Base-by-base conservation (phyloP, 1,140 invertebrate species). In the Tetragonula clypearis region DNA sequence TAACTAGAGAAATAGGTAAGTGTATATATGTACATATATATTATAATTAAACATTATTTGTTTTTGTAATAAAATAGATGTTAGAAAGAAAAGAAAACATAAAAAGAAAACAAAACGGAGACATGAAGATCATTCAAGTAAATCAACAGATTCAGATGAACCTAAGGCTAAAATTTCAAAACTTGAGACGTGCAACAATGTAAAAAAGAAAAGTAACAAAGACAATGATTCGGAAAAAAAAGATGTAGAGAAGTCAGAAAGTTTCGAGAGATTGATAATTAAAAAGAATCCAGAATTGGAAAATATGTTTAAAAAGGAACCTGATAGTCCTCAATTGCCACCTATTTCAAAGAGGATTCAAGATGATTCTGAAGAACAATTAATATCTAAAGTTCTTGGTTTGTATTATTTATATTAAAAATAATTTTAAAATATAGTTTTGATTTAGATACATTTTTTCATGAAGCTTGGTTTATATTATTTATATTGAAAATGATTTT, bases 21-120 rank as follows among this genome's bases (percentile, higher is more conserved):
- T 41, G 2, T 62, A 1, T 35, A 62, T 62, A 55, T 62, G 9
- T 49, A 49, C 8, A 49, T 35, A 35, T 21, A 49, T 49, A 49
- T 66, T 66, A 72, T 35, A 66, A 69, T 79, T 75, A 78, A 75
- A 73, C 69, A 65, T 69, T 65, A 77, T 84, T 71, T 68, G 35
- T 66, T 79, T 83, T 76, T 72, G 9, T 79, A 55, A 87, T 58
- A 35, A 83, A 30, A 62, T 55, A 91, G 94, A 91, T 85, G 88
- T 88, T 41, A 96, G 94, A 88, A 96, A 95, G 88, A 94, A 95
- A 78, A 96, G 96, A 88, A 96, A 96, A 89, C 96, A 95, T 77
- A 96, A 95, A 92, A 96, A 96, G 84, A 95, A 96, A 75, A 93
- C 92, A 8, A 95, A 95, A 89, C 92, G 95, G 30, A 96, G 95